Conservation (phyloP, 2,888 invertebrate genomes). For the Bellardia bayeri region DNA sequence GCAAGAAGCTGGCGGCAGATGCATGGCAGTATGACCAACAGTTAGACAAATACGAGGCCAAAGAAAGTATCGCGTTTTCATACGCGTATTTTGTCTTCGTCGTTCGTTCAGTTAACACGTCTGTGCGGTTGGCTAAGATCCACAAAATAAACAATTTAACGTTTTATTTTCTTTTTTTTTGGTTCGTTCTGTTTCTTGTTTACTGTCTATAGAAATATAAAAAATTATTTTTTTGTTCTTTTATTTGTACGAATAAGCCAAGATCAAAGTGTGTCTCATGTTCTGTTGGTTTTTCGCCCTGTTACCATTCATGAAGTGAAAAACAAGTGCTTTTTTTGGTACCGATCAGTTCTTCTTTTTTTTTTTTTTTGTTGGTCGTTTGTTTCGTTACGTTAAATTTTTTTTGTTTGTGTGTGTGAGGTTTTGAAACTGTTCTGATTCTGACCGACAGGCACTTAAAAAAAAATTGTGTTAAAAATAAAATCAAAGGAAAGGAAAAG, state of each 20-base stretch:
- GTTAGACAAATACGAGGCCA: constrained; percentile 81
- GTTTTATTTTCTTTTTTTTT: constrained; percentile 60
- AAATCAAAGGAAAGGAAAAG: constrained; percentile 51
- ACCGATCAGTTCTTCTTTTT: constrained; percentile 24
- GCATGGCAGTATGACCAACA: constrained; percentile 67
- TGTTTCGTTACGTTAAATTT: constrained; percentile 6
- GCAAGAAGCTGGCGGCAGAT: constrained; percentile 43
- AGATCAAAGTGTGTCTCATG: constrained; percentile 61
- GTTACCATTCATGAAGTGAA: constrained; percentile 63
- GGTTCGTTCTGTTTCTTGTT: constrained; percentile 50
- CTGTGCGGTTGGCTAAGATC: constrained; percentile 73
- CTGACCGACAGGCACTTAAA: constrained; percentile 49
- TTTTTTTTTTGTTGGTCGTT: constrained; percentile 15
- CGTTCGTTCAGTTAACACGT: constrained; percentile 84
- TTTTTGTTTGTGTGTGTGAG: background rate
- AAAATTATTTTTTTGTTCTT: constrained; percentile 38
- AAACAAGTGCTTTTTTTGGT: constrained; percentile 70
- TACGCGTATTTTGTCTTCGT: constrained; percentile 84
- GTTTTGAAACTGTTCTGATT: constrained; percentile 47
- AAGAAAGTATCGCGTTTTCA: constrained; percentile 82
- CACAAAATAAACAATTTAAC: constrained; percentile 47
- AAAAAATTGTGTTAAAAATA: constrained; percentile 59
- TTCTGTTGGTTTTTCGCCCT: constrained; percentile 27
- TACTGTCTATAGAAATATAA: constrained; percentile 14
- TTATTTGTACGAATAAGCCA: constrained; percentile 32